phyloP scores from a whole-genome alignment of 2,113 vertebrate species.

The Bothrops jararaca region DNA sequence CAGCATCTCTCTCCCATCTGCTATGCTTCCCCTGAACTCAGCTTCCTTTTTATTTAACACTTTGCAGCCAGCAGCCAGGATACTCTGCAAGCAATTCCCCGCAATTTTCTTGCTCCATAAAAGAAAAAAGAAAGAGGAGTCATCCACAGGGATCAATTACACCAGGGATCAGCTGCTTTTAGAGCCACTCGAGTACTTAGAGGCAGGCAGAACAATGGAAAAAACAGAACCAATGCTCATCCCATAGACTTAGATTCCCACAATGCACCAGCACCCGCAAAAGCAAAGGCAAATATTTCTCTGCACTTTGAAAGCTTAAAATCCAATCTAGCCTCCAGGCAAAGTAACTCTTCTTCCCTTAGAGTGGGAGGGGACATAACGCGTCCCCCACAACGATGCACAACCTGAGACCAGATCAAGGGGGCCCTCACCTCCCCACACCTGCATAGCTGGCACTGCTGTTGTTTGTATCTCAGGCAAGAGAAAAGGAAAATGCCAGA shows the following conservation, averaged over 20 bases:
- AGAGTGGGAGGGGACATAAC: neutral
- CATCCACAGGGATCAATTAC: constrained; percentile 33
- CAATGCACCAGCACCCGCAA: constrained; percentile 21
- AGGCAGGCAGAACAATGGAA: constrained; percentile 21
- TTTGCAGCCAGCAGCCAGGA: neutral
- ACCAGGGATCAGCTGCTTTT: constrained; percentile 34
- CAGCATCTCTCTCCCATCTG: neutral
- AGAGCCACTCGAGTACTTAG: constrained; percentile 8
- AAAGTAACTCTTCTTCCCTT: constrained; percentile 41
- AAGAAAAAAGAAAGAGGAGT: neutral
- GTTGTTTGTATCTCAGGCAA: constrained; percentile 23
- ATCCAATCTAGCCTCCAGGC: constrained; percentile 51
- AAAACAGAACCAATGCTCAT: constrained; percentile 6
- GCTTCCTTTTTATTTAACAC: neutral
- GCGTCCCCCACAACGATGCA: neutral
- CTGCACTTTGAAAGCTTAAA: constrained; percentile 31
- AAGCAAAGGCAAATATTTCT: constrained; percentile 30
- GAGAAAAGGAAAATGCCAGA: constrained; percentile 13
- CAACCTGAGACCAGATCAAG: neutral
- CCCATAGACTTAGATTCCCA: constrained; percentile 26
- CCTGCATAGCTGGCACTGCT: neutral
- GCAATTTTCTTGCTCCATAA: neutral
- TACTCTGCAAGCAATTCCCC: neutral
- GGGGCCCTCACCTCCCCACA: neutral
- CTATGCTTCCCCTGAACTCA: neutral